These are phyloP conservation scores for Acrossocheilus fasciatus DNA, from an alignment of 2,797 vertebrate genomes.

Conservation along the genomic window DNA sequence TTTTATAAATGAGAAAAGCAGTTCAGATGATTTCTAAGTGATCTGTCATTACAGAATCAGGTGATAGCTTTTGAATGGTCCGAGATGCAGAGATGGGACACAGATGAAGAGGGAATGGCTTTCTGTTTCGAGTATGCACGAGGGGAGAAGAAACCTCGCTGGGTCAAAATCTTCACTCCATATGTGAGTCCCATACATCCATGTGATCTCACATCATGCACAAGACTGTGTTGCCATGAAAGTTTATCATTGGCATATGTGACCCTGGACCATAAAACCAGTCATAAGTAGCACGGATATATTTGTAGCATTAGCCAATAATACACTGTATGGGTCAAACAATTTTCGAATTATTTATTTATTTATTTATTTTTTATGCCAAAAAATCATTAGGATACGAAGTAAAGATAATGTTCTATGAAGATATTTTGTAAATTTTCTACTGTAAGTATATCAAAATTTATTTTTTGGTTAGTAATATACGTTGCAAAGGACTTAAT, in stretches of 20 bases:
- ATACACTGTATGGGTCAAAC: neutral
- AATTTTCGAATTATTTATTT: no score
- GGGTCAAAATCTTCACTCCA: conserved; percentile 98
- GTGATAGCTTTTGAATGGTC: conserved; percentile 95
- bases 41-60: conserved; percentile 84
- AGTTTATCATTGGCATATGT: neutral
- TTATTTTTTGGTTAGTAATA: no score
- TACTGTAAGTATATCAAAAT: no score
- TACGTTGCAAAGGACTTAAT: no score
- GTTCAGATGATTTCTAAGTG: conserved; percentile 11
- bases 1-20: conserved; percentile 3
- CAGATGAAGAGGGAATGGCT: conserved; percentile 96
- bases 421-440: neutral
- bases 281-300: neutral
- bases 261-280: neutral
- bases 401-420: neutral
- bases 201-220: neutral
- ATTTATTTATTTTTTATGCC: no score
- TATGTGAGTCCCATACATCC: conserved; percentile 82
- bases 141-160: conserved; percentile 96
- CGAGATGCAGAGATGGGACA: conserved; percentile 99
- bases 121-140: conserved; percentile 97
- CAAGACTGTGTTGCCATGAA: neutral
- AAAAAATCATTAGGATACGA: neutral
- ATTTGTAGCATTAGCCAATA: neutral